A percentile compares a stretch with the other conserved stretches of the same genome.
Conservation (phyloP, 2,888 invertebrate genomes). For the Aquatica leii region DNA sequence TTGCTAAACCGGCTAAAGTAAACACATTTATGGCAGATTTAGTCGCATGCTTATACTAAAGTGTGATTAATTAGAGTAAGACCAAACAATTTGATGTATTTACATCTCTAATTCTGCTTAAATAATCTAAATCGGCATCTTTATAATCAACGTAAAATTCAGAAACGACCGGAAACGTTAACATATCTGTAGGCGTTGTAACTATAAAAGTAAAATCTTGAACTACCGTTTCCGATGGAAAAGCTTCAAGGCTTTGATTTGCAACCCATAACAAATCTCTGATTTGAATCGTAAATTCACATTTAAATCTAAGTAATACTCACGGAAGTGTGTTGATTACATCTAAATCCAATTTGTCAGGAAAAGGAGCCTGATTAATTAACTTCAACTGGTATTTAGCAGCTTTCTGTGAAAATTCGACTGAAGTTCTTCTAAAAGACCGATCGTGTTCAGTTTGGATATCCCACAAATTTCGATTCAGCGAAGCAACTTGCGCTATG, state of each 20-base stretch:
- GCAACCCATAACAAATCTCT: slow-evolving; percentile 15
- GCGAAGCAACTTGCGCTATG: not conserved
- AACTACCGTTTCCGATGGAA: not conserved
- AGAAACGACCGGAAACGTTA: not conserved
- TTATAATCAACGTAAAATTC: slow-evolving; percentile 27
- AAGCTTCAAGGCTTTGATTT: slow-evolving; percentile 1
- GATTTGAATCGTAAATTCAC: too few relatives aligned
- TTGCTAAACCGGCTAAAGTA: not conserved
- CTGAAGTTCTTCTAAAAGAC: not conserved
- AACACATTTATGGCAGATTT: slow-evolving; percentile 3
- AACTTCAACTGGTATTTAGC: slow-evolving; percentile 11
- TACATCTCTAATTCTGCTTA: slow-evolving; percentile 14
- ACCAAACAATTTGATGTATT: not conserved
- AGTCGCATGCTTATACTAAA: slow-evolving; percentile 22
- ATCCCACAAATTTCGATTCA: slow-evolving; percentile 9
- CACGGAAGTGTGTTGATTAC: too few relatives aligned
- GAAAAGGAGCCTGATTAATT: not conserved
- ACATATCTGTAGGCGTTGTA: not conserved
- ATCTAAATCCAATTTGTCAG: not conserved
- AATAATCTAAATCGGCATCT: slow-evolving; percentile 16
- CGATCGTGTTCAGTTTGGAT: slow-evolving; percentile 4
- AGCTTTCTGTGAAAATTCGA: slow-evolving; percentile 1
- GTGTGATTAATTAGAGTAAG: not conserved
- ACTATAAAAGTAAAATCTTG: slow-evolving; percentile 10
- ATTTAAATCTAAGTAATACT: too few relatives aligned